Evolutionary conservation across 1,140 invertebrate genomes (phyloP).

Genomic region (Bicyclus anynana): DNA sequence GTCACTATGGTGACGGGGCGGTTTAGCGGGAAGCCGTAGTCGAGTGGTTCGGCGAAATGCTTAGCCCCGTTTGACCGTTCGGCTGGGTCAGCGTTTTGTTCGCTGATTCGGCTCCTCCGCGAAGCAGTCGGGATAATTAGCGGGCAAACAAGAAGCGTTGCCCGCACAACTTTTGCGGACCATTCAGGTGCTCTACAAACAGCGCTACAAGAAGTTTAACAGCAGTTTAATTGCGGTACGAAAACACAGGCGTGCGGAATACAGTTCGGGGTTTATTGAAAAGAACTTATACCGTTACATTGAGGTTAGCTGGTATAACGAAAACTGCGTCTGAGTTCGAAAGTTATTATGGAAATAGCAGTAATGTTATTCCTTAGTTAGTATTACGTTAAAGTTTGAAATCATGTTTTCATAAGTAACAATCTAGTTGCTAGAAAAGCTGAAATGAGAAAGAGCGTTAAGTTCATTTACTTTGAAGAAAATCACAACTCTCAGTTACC

Average conservation of each 20-base stretch:
- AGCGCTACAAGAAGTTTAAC: constrained; percentile 73
- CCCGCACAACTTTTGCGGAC: constrained; percentile 61
- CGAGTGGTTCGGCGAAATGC: constrained; percentile 55
- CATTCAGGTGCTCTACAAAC: constrained; percentile 72
- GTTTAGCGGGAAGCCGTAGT: constrained; percentile 51
- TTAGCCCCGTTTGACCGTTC: constrained; percentile 66
- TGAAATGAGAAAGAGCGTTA: background rate
- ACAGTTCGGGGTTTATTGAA: constrained; percentile 67
- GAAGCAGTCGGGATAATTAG: constrained; percentile 70
- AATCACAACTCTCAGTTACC: background rate
- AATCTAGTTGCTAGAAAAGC: background rate
- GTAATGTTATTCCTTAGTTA: constrained; percentile 6
- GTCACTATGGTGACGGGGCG: constrained; percentile 66
- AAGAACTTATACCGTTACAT: constrained; percentile 64
- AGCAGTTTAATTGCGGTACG: constrained; percentile 74
- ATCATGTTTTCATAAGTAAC: background rate
- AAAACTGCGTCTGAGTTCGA: constrained; percentile 41
- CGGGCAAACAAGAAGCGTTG: constrained; percentile 71
- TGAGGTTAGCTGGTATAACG: constrained; percentile 53
- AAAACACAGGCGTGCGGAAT: constrained; percentile 72
- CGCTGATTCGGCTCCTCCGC: constrained; percentile 44
- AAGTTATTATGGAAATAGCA: constrained; percentile 34
- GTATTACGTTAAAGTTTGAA: background rate
- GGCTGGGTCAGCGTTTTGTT: constrained; percentile 65
- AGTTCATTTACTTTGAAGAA: background rate